phyloP scores from a whole-genome alignment of 1,140 invertebrate genomes.

The Rhyzopertha dominica region DNA sequence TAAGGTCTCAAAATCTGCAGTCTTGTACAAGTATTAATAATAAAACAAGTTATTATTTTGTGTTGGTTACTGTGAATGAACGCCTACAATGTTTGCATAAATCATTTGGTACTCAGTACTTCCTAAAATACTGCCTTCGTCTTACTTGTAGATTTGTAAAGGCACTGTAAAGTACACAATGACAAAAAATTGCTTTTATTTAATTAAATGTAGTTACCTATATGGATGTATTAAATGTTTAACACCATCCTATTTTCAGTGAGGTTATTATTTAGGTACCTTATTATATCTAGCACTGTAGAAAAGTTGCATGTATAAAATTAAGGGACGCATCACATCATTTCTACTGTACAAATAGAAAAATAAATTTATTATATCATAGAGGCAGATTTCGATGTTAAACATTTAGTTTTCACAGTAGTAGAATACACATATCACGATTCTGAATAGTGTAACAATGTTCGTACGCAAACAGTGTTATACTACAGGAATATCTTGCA shows the following conservation, averaged over 20 bases:
- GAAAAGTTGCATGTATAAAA: conserved; percentile 23
- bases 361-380: conserved; percentile 29
- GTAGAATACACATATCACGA: background rate
- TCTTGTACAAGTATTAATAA: no score
- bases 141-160: no score
- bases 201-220: no score
- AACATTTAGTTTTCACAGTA: conserved; percentile 33
- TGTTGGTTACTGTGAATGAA: no score
- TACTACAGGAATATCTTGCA: background rate
- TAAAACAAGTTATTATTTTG: no score
- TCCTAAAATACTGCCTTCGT: no score
- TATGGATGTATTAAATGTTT: no score
- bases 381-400: conserved; percentile 35
- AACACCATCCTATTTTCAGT: conserved; percentile 27
- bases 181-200: no score
- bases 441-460: background rate
- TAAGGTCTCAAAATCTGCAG: no score
- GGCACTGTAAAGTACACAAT: no score
- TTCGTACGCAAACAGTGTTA: background rate
- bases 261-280: conserved; percentile 23
- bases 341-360: conserved; percentile 30
- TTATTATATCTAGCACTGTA: conserved; percentile 30
- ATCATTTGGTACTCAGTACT: no score
- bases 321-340: conserved; percentile 11
- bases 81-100: no score